Conservation (phyloP, 1,140 invertebrate species). For the Cotesia glomerata region DNA sequence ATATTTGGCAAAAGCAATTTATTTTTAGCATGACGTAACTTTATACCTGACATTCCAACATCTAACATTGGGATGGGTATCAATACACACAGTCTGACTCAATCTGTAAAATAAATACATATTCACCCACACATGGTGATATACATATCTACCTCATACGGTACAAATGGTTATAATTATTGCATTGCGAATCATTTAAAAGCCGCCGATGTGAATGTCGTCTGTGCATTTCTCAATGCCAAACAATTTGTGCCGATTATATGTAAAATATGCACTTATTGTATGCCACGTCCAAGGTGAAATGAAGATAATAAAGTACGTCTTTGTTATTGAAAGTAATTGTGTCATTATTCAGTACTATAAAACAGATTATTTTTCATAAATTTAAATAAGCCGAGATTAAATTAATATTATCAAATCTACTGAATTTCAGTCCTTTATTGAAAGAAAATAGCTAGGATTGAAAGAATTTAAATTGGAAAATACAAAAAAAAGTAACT, state of each 20-base stretch:
- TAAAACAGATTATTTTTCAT: neutral
- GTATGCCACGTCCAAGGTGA: conserved; percentile 17
- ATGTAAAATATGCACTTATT: conserved; percentile 9
- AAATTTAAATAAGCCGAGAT: too few species aligned
- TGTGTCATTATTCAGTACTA: neutral
- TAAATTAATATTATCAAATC: too few species aligned
- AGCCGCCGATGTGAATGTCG: neutral
- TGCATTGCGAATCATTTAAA: neutral
- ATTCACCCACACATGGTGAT: too few species aligned
- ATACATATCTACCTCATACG: too few species aligned
- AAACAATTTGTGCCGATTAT: conserved; percentile 1
- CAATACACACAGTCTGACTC: too few species aligned
- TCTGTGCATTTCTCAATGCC: conserved; percentile 11
- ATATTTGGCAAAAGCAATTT: neutral
- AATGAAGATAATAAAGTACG: conserved; percentile 1
- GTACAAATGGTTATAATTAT: neutral
- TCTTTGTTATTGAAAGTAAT: neutral
- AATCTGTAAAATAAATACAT: too few species aligned
- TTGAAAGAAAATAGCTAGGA: neutral
- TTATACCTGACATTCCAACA: neutral
- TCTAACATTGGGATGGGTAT: too few species aligned
- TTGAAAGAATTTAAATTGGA: neutral
- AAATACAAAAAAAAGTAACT: neutral
- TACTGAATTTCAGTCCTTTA: neutral
- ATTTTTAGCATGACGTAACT: conserved; percentile 5